Percentiles rank a stretch among this genome's conserved stretches.
Evolutionary conservation across 2,113 vertebrate species (phyloP).

Genomic region (Tachycineta bicolor): DNA sequence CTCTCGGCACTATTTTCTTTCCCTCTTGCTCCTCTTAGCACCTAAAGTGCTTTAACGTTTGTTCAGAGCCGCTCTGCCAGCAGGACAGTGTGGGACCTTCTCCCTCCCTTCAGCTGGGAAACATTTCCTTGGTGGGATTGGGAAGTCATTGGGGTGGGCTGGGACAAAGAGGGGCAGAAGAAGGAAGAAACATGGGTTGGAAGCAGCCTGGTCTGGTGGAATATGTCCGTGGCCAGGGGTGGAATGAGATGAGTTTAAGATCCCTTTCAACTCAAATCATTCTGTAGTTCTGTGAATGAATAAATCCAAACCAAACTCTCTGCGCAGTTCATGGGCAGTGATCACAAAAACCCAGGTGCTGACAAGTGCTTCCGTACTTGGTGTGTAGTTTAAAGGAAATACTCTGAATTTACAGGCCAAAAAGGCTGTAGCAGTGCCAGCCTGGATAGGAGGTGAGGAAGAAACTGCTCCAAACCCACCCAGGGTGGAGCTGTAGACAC

Average conservation of each 20-base stretch:
- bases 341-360: background rate
- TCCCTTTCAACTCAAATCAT: background rate
- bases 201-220: background rate
- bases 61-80: background rate
- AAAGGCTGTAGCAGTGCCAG: background rate
- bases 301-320: background rate
- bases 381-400: background rate
- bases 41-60: background rate
- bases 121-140: fast-evolving
- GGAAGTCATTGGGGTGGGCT: background rate
- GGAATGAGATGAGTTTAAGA: background rate
- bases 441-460: background rate
- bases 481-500: background rate
- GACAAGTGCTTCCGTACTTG: background rate
- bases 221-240: fast-evolving
- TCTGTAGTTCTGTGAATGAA: background rate
- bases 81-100: background rate
- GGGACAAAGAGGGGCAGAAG: background rate
- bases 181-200: background rate
- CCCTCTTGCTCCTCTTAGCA: background rate
- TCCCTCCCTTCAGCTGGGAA: background rate
- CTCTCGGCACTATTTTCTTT: background rate
- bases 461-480: background rate
- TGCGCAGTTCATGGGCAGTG: fast-evolving
- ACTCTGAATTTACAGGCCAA: background rate